Evolutionary conservation across 2,888 invertebrate genomes (phyloP), one percentile per base, ranked within the genome.

Genomic region (Amblyjoppa proteus): DNA sequence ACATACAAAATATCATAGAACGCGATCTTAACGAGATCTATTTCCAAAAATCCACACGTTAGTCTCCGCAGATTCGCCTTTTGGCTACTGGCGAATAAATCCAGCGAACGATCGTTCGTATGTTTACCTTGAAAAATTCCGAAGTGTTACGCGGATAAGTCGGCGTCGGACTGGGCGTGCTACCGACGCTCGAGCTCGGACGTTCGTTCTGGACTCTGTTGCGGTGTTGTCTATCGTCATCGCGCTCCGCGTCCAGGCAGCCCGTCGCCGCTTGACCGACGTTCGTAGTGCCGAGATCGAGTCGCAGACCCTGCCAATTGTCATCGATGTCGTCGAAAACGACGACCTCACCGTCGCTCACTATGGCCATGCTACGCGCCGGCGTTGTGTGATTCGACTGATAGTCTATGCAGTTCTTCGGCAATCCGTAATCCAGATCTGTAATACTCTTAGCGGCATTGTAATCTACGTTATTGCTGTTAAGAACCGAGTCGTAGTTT

Each of bases 321-420:
- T 98, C 98, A 88, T 96, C 97, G 86, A 97, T 97, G 93, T 98
- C 98, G 92, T 98, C 98, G 91, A 98, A 98, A 75, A 97, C 97
- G 89, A 97, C 97, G 71, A 97, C 97, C 93, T 97, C 98, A 28
- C 96, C 97, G 84, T 97, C 97, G 75, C 96, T 96, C 86, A 97
- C 96, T 20, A 94, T 93, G 31, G 94, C 93, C 94, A 94, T 94
- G 87, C 92, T 94, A 92, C 92, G 94, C 76, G 90, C 93, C 70
- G 91, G 93, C 31, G 93, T 93, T 70, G 93, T 92, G 73, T 94
- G 91, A 85, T 94, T 94, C 11, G 93, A 94, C 78, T 91, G 88
- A 88, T 94, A 93, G 88, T 94, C 94, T 94, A 92, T 89, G 89
- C 92, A 93, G 87, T 93, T 91, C 88, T 93, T 93, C 49, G 93